Evolutionary conservation across 2,888 invertebrate genomes (phyloP), one percentile per base, ranked within the genome.

Genomic region (Chaetoderma sp.): DNA sequence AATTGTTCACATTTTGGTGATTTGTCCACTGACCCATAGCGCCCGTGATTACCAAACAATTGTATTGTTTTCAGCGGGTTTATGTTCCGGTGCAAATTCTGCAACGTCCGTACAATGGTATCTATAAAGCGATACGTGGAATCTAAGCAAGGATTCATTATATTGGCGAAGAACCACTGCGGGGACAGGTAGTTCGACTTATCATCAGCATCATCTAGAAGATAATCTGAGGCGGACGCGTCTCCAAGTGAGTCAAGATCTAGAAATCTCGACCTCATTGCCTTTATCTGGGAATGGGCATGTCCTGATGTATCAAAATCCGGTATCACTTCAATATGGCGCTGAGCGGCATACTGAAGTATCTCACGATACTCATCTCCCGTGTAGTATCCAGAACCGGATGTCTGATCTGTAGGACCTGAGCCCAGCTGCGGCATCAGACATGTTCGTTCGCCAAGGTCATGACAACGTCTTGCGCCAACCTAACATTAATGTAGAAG

Each of bases 271-370:
- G 74, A 70, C 50, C 77, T 71, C 76, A 83, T 79, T 21, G 83
- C 73, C 32, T 76, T 74, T 58, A 83, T 79, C 30, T 81, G 80
- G 1, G 84, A 82, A 32, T 77, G 74, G 13, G 75, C 72, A 63
- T 84, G 84, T 4, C 81, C 82, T 0, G 84, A 83, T 80, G 82
- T 80, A 57, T 84, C 83, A 30, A 84, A 71, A 67, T 84, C 84
- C 4, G 84, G 84, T 21, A 81, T 78, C 21, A 84, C 75, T 63
- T 77, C 69, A 28, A 85, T 78, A 65, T 83, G 78, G 4, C 72
- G 74, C 0, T 61, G 64, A 2, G 67, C 67, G 54, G 85, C 85
- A 62, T 78, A 74, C 23, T 44, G 42, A 23, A 85, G 72, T 25
- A 85, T 80, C 18, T 80, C 77, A 42, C 63, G 50, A 71, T 83